Evolutionary conservation across 1,140 invertebrate genomes (phyloP).

Genomic region (Prorops nasuta): DNA sequence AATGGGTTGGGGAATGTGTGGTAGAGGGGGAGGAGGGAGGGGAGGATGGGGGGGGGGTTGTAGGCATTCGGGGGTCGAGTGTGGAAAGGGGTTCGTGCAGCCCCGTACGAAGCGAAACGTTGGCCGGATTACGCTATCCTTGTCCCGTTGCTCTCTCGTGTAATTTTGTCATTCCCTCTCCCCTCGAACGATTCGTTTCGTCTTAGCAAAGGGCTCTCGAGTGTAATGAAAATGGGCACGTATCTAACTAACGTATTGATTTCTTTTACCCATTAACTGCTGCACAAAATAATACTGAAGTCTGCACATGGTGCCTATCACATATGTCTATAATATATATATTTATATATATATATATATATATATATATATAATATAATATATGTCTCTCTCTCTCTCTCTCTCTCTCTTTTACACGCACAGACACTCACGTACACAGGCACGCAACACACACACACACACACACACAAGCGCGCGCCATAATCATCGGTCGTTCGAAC

Average conservation of each 20-base stretch:
- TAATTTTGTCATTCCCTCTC: too few relatives aligned
- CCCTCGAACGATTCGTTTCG: too few relatives aligned
- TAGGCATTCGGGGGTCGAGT: too few relatives aligned
- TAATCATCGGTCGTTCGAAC: too few relatives aligned
- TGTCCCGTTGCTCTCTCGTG: too few relatives aligned
- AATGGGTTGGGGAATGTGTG: too few relatives aligned
- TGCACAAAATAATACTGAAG: conserved; percentile 58
- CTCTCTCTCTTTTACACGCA: conserved; percentile 27
- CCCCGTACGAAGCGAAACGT: too few relatives aligned
- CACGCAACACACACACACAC: too few relatives aligned
- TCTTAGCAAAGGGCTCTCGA: too few relatives aligned
- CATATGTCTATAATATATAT: conserved; percentile 50
- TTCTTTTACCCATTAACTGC: conserved; percentile 25
- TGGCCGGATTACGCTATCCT: too few relatives aligned
- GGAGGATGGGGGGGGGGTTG: not conserved
- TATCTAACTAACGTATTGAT: conserved; percentile 39
- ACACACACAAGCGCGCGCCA: conserved; percentile 9
- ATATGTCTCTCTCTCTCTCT: conserved; percentile 30
- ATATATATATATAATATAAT: conserved; percentile 28
- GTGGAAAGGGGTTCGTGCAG: too few relatives aligned
- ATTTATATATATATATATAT: conserved; percentile 26
- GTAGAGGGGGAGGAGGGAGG: too few relatives aligned
- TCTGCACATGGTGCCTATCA: conserved; percentile 57
- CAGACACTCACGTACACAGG: conserved; percentile 16
- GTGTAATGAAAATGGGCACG: conserved; percentile 28